These are phyloP conservation scores for Drosophila oshimai DNA, from an alignment of 1,140 invertebrate species.

Conservation along the genomic window DNA sequence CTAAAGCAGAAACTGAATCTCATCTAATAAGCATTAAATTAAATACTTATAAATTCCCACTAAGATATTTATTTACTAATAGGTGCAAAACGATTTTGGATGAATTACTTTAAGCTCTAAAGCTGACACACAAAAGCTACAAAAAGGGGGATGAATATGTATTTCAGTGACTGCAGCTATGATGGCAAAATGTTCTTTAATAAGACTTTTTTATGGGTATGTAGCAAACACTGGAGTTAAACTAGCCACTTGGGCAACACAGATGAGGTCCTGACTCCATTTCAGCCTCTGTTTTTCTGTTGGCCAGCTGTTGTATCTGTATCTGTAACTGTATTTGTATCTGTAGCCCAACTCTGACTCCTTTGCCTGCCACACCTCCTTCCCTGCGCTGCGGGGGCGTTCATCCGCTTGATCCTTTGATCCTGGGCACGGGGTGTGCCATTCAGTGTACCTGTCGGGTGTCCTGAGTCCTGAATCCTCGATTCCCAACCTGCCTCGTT, in stretches of 20 bases:
- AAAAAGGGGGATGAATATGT: neutral
- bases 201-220: no score
- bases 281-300: neutral
- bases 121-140: neutral
- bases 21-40: no score
- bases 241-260: conserved; percentile 1
- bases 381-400: conserved; percentile 20
- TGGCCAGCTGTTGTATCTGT: conserved; percentile 21
- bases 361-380: conserved; percentile 14
- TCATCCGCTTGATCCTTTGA: conserved; percentile 22
- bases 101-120: conserved; percentile 1
- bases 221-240: neutral
- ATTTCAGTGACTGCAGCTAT: no score
- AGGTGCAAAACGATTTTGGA: neutral
- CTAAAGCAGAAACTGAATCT: no score
- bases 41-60: no score
- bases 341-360: neutral
- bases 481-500: neutral
- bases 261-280: neutral
- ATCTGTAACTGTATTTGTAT: conserved; percentile 2
- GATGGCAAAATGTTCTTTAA: no score
- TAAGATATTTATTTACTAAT: neutral
- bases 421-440: neutral
- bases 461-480: neutral
- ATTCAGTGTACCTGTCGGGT: conserved; percentile 27